Evolutionary conservation across 2,113 vertebrate genomes (phyloP).

Genomic region (Dicerorhinus sumatrensis): DNA sequence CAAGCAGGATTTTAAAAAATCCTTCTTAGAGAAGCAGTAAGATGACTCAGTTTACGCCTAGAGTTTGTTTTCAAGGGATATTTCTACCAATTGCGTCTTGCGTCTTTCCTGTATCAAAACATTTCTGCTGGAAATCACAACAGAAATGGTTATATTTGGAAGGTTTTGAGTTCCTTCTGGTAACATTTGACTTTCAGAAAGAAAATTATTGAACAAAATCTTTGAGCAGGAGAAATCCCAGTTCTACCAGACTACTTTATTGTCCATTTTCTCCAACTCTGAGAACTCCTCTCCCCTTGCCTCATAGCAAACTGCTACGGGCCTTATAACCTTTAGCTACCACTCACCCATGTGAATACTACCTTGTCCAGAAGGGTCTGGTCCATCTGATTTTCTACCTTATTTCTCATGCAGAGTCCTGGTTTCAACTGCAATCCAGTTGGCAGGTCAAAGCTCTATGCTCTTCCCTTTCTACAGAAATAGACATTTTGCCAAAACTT

Average conservation of each 20-base stretch:
- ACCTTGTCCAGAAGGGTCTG: background rate
- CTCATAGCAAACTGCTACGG: background rate
- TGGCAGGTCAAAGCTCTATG: background rate
- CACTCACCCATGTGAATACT: background rate
- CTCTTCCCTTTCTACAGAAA: background rate
- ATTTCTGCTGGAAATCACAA: background rate
- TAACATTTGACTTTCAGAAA: constrained; percentile 45
- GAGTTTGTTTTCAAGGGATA: background rate
- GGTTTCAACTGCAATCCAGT: background rate
- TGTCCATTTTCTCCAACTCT: background rate
- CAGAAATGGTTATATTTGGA: constrained; percentile 13
- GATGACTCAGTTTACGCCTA: background rate
- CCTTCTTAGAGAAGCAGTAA: background rate
- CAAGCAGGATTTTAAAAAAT: background rate
- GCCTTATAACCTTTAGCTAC: background rate
- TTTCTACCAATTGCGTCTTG: background rate
- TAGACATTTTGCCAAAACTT: constrained; percentile 32
- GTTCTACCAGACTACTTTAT: background rate
- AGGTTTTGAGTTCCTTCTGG: background rate
- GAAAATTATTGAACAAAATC: constrained; percentile 14
- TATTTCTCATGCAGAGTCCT: constrained; percentile 6
- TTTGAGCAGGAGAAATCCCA: background rate
- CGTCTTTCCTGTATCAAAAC: background rate
- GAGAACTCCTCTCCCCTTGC: background rate
- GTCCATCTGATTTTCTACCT: constrained; percentile 3